phyloP scores from a whole-genome alignment of 2,113 vertebrate genomes.

The Oncorhynchus gorbuscha region DNA sequence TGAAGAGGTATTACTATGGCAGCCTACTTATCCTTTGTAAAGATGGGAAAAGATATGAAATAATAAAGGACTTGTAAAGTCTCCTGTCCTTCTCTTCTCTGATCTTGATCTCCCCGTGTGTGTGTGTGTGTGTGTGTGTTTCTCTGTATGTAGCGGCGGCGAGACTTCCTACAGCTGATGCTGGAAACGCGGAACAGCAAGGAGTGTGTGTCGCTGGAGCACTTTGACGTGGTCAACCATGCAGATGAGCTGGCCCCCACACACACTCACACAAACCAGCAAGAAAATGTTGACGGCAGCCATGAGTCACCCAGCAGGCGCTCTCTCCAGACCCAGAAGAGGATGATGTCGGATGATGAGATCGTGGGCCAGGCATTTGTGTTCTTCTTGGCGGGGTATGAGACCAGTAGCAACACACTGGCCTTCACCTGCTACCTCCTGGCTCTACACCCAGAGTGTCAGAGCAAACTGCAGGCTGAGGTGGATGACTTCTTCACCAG shows the following conservation, averaged over 20 bases:
- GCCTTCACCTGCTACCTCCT: constrained; percentile 87
- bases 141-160: constrained; percentile 75
- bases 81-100: too few relatives aligned
- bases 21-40: too few relatives aligned
- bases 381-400: constrained; percentile 89
- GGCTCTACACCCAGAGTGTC: constrained; percentile 83
- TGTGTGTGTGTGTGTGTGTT: background rate
- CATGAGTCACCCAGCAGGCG: constrained; percentile 18
- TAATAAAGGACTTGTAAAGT: too few relatives aligned
- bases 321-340: constrained; percentile 47
- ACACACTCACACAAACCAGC: constrained; percentile 1
- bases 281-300: background rate
- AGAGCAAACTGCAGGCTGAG: constrained; percentile 80
- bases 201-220: constrained; percentile 50
- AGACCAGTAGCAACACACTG: constrained; percentile 85
- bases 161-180: constrained; percentile 92
- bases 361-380: constrained; percentile 88
- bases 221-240: constrained; percentile 65
- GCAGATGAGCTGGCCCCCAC: background rate
- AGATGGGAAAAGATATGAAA: too few relatives aligned
- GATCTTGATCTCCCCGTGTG: too few relatives aligned
- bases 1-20: constrained; percentile 73
- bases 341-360: constrained; percentile 83
- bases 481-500: constrained; percentile 80
- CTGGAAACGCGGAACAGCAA: constrained; percentile 73